Evolutionary conservation across 2,113 vertebrate genomes (phyloP), one percentile per base, ranked within the genome.

Genomic region (Menura novaehollandiae): DNA sequence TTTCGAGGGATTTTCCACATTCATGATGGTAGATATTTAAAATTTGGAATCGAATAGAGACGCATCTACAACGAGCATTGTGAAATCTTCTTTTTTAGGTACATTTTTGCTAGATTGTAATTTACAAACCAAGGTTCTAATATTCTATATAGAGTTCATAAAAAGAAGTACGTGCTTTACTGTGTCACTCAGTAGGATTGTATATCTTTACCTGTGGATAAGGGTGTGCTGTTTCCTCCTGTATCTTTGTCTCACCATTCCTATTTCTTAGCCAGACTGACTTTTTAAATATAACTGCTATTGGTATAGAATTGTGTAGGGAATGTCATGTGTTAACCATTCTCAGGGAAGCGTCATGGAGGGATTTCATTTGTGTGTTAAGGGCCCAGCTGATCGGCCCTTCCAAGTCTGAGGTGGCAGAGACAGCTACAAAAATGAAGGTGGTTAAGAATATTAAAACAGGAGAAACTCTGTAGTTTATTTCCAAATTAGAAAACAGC

Each of bases 21-120:
- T 41, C 4, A 0, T 47, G 28, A 13, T n/a, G 6, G 4, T 35
- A 72, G 28, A 63, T 55, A 43, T 15, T 67, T 68, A 53, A 72
- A 89, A 24, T 59, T 58, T 27, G 12, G 62, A 74, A 56, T 74
- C 32, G 0, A 7, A 55, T n/a, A 75, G 17, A 67, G 10, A 37
- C 58, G 10, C 20, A 55, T 67, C 23, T 2, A 2, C 17, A 71
- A 23, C 0, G 0, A 79, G 9, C 30, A 10, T 43, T 60, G 28
- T 55, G 55, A 68, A 72, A 52, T 83, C 47, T 53, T 51, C 13
- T 53, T 91, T 89, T 90, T 77, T 44, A 60, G 10, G 10, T 77
- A n/a, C 11, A 43, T 90, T 86, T 89, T 21, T 49, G 13, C 20
- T 85, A 33, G 26, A 90, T 49, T 77, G 26, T 49, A 62, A 62